phyloP scores from a whole-genome alignment of 2,113 vertebrate genomes.

The Ophiodon elongatus region DNA sequence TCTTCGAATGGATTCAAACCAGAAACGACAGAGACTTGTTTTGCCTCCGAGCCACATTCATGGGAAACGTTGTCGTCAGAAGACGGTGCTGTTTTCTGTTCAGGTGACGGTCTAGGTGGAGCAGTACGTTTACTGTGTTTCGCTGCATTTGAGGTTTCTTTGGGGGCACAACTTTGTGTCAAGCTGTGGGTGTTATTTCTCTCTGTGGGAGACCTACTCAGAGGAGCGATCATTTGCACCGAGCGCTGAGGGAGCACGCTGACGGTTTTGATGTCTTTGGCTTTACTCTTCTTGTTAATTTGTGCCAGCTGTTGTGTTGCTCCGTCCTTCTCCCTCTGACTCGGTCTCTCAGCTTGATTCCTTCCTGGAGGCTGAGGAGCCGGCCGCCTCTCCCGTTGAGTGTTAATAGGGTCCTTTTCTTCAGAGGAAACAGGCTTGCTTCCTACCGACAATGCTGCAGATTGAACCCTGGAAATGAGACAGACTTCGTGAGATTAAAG shows the following conservation, averaged over 20 bases:
- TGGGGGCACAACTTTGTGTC: not conserved
- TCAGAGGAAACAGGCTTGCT: not conserved
- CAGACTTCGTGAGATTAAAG: slow-evolving; percentile 11
- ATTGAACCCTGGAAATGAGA: slow-evolving; percentile 43
- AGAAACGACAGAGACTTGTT: slow-evolving; percentile 3
- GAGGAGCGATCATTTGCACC: slow-evolving; percentile 38
- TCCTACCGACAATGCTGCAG: slow-evolving; percentile 2
- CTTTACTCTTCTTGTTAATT: slow-evolving; percentile 46
- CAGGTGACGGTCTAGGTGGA: slow-evolving; percentile 44
- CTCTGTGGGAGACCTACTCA: slow-evolving; percentile 26
- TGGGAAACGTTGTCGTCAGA: not conserved
- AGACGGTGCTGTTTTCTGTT: not conserved
- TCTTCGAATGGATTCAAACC: slow-evolving; percentile 70
- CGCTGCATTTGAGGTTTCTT: not conserved
- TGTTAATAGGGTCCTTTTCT: slow-evolving; percentile 39
- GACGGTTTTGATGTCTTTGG: slow-evolving; percentile 50
- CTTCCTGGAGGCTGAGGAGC: slow-evolving; percentile 77
- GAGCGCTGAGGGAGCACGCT: slow-evolving; percentile 56
- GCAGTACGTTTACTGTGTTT: slow-evolving; percentile 74
- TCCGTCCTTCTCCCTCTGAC: slow-evolving; percentile 24
- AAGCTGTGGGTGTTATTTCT: slow-evolving; percentile 15
- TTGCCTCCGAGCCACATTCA: not conserved
- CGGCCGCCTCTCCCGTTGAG: slow-evolving; percentile 60
- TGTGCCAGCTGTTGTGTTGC: not conserved
- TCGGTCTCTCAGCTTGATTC: slow-evolving; percentile 12